phyloP scores from a whole-genome alignment of 1,140 invertebrate species.

The Lamellibrachia luymesi region DNA sequence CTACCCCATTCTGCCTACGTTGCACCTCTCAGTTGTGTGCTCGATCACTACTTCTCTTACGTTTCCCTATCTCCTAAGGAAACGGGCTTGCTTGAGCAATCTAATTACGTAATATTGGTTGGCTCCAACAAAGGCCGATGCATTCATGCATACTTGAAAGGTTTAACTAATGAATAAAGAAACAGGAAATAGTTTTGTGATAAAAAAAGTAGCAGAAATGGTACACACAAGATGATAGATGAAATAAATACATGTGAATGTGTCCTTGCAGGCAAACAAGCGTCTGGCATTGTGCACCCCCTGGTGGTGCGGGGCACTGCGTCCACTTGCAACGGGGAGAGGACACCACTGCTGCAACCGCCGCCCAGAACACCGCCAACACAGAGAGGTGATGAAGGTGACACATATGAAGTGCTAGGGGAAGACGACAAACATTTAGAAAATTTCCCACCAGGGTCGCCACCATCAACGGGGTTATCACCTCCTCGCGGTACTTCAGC shows the following conservation, averaged over 20 bases:
- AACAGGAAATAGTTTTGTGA: too few species aligned
- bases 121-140: too few species aligned
- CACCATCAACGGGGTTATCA: not conserved
- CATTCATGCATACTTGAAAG: too few species aligned
- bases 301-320: not conserved
- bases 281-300: not conserved
- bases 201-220: too few species aligned
- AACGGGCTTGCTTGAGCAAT: too few species aligned
- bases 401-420: not conserved
- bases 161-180: too few species aligned
- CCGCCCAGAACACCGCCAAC: not conserved
- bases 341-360: not conserved
- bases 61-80: too few species aligned
- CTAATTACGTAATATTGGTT: too few species aligned
- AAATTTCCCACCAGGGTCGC: not conserved
- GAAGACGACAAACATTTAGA: not conserved
- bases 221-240: not conserved
- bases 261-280: not conserved
- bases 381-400: not conserved
- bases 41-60: too few species aligned
- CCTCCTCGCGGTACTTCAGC: not conserved
- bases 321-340: not conserved
- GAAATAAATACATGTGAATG: not conserved
- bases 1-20: too few species aligned
- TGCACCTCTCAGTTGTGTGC: too few species aligned